phyloP scores from a whole-genome alignment of 1,140 invertebrate species.

The Papilio aristodemus region DNA sequence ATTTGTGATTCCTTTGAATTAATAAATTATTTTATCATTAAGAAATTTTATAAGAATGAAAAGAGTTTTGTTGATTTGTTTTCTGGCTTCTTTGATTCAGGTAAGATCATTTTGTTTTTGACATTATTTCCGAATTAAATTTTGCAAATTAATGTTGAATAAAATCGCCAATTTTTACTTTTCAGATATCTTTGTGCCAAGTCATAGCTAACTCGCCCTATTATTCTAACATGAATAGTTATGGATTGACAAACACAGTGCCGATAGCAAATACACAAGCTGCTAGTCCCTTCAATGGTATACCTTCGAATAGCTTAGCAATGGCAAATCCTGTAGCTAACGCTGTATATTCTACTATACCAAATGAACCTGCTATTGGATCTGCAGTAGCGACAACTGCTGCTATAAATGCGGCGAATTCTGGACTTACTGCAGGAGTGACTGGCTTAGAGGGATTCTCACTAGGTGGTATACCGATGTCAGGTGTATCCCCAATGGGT shows the following conservation, averaged over 20 bases:
- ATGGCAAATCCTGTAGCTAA: slow-evolving; percentile 37
- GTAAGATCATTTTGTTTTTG: too few species aligned
- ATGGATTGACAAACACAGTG: slow-evolving; percentile 29
- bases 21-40: slow-evolving; percentile 26
- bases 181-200: slow-evolving; percentile 41
- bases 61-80: slow-evolving; percentile 33
- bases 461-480: slow-evolving; percentile 44
- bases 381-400: slow-evolving; percentile 29
- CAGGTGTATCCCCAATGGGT: slow-evolving; percentile 44
- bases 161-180: slow-evolving; percentile 25
- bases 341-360: slow-evolving; percentile 20
- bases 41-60: slow-evolving; percentile 36
- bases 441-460: slow-evolving; percentile 35
- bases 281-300: slow-evolving; percentile 25
- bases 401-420: slow-evolving; percentile 37
- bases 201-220: slow-evolving; percentile 32
- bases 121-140: too few species aligned
- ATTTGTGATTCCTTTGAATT: slow-evolving; percentile 20
- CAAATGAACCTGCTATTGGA: slow-evolving; percentile 35
- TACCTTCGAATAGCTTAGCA: slow-evolving; percentile 12
- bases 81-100: slow-evolving; percentile 37
- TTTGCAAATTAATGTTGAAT: background rate
- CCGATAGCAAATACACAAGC: slow-evolving; percentile 32
- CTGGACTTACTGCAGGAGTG: slow-evolving; percentile 23
- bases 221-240: slow-evolving; percentile 20